These are phyloP conservation scores for Orthosia cruda DNA, from an alignment of 2,888 invertebrate species.

Conservation along the genomic window DNA sequence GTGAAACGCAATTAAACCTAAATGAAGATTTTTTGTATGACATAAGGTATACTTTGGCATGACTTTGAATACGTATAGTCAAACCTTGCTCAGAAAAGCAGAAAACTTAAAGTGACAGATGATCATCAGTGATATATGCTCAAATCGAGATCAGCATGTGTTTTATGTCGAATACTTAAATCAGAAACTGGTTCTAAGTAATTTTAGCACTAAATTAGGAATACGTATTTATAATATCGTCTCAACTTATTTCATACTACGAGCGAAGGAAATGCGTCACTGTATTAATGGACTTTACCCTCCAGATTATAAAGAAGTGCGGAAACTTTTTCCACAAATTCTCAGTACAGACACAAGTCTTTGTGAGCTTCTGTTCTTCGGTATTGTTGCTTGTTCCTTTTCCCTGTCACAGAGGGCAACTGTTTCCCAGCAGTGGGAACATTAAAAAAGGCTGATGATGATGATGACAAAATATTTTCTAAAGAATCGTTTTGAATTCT, in stretches of 20 bases:
- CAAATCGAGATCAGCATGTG: too few relatives aligned
- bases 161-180: too few relatives aligned
- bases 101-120: too few relatives aligned
- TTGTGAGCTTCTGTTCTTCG: slow-evolving; percentile 28
- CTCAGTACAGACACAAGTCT: slow-evolving; percentile 17
- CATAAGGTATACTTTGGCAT: too few relatives aligned
- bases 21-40: too few relatives aligned
- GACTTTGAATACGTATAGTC: too few relatives aligned
- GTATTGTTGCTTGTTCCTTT: slow-evolving; percentile 37
- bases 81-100: too few relatives aligned
- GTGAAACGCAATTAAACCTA: too few relatives aligned
- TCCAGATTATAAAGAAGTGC: slow-evolving; percentile 50
- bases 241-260: slow-evolving; percentile 7
- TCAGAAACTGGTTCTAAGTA: neutral
- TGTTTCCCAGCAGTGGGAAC: too few relatives aligned
- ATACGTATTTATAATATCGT: neutral
- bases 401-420: neutral
- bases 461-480: slow-evolving; percentile 8
- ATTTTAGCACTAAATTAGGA: neutral
- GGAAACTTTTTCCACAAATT: slow-evolving; percentile 62
- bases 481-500: slow-evolving; percentile 17
- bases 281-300: slow-evolving; percentile 64
- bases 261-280: slow-evolving; percentile 51
- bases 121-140: too few relatives aligned
- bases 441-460: too few relatives aligned